Conservation (phyloP, 2,888 invertebrate genomes). For the Pyrocoelia pectoralis region DNA sequence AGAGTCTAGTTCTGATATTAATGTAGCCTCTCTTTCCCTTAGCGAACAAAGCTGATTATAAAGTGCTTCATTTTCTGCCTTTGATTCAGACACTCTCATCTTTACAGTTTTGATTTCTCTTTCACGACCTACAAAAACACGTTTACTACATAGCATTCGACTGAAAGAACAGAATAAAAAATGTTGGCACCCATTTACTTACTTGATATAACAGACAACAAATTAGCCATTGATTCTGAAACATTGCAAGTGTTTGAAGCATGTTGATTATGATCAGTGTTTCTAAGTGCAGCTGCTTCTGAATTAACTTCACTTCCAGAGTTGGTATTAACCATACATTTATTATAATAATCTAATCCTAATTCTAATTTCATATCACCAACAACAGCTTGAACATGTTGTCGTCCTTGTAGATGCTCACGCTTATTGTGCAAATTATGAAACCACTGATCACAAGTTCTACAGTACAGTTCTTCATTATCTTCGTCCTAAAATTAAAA, state of each 20-base stretch:
- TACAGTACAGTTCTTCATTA: conserved; percentile 65
- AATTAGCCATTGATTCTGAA: conserved; percentile 54
- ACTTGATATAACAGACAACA: conserved; percentile 54
- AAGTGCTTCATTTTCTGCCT: conserved; percentile 50
- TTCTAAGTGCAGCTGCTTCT: conserved; percentile 56
- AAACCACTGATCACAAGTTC: conserved; percentile 67
- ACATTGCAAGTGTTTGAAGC: conserved; percentile 44
- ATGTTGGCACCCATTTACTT: too few species aligned
- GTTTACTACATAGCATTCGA: too few species aligned
- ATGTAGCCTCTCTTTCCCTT: conserved; percentile 51
- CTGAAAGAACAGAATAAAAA: too few species aligned
- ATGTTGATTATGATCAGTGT: conserved; percentile 22
- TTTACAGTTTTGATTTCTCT: conserved; percentile 55
- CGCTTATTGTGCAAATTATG: conserved; percentile 66
- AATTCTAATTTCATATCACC: conserved; percentile 58
- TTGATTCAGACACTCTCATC: conserved; percentile 50
- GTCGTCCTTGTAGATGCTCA: conserved; percentile 66
- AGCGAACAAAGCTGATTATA: conserved; percentile 52
- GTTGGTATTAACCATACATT: conserved; percentile 33
- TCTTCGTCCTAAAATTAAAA: conserved; percentile 62
- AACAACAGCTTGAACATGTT: conserved; percentile 62
- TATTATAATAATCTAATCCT: conserved; percentile 46
- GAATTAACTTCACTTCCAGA: conserved; percentile 59
- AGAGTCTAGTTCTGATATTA: conserved; percentile 50
- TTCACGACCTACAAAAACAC: conserved; percentile 57